phyloP scores from a whole-genome alignment of 2,113 vertebrate species.

The Anolis sagrei region DNA sequence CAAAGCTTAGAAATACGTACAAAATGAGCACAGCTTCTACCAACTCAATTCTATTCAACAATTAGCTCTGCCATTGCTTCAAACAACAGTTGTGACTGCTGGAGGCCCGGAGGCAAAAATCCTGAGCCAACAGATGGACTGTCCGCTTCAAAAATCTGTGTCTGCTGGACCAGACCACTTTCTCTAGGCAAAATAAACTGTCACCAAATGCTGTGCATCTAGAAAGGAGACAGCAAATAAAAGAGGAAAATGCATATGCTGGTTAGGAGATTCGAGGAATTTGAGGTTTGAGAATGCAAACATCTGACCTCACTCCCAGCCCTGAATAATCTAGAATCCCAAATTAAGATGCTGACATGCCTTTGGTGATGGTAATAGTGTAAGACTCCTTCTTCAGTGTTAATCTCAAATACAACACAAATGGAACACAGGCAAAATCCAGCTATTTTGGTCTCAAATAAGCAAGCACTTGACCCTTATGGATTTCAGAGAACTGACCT shows the following conservation, averaged over 20 bases:
- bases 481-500: conserved; percentile 22
- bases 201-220: conserved; percentile 13
- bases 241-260: background rate
- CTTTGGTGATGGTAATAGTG: conserved; percentile 20
- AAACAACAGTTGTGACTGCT: background rate
- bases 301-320: background rate
- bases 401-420: conserved; percentile 30
- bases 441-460: conserved; percentile 44
- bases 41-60: background rate
- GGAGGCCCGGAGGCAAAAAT: background rate
- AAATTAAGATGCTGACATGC: background rate
- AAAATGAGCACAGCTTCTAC: background rate
- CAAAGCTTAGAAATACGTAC: background rate
- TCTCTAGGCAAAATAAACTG: background rate
- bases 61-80: background rate
- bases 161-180: background rate
- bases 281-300: background rate
- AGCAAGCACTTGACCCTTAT: background rate
- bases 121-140: background rate
- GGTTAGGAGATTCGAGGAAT: background rate
- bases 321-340: background rate
- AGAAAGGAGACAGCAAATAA: background rate
- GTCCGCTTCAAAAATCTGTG: background rate
- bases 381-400: conserved; percentile 26
- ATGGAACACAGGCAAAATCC: conserved; percentile 10